These are phyloP conservation scores for Calidris pygmaea DNA, from an alignment of 2,113 vertebrate species.

Conservation along the genomic window DNA sequence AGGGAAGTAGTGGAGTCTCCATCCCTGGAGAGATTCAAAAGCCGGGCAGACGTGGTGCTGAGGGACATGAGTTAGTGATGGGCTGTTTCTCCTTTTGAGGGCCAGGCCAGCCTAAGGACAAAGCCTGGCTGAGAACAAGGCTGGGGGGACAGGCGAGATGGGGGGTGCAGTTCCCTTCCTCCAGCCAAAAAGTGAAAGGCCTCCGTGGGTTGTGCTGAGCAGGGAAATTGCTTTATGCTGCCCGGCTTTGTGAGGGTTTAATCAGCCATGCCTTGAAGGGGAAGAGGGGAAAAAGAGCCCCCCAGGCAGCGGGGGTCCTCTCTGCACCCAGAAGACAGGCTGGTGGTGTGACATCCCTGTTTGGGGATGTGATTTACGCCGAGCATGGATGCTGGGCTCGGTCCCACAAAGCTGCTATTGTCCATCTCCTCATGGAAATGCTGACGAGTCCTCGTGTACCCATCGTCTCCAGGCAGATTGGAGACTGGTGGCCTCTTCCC, in stretches of 20 bases:
- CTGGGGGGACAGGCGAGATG: background rate
- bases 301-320: background rate
- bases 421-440: background rate
- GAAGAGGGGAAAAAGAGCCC: background rate
- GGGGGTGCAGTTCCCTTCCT: background rate
- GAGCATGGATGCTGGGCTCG: background rate
- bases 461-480: accelerated
- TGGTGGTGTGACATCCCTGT: accelerated
- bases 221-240: constrained; percentile 4
- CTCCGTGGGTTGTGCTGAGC: background rate
- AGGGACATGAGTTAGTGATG: too few relatives aligned
- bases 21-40: too few relatives aligned
- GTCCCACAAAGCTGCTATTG: constrained; percentile 1
- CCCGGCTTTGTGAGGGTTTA: background rate
- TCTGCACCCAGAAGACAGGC: background rate
- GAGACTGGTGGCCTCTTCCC: background rate
- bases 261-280: background rate
- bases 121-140: background rate
- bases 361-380: background rate
- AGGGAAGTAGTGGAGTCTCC: too few relatives aligned
- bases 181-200: background rate
- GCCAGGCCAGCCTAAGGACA: background rate
- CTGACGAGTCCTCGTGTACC: background rate
- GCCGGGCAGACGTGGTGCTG: too few relatives aligned
- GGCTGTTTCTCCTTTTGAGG: background rate